Evolutionary conservation across 2,797 vertebrate species (phyloP).

Genomic region (Myotis daubentonii): DNA sequence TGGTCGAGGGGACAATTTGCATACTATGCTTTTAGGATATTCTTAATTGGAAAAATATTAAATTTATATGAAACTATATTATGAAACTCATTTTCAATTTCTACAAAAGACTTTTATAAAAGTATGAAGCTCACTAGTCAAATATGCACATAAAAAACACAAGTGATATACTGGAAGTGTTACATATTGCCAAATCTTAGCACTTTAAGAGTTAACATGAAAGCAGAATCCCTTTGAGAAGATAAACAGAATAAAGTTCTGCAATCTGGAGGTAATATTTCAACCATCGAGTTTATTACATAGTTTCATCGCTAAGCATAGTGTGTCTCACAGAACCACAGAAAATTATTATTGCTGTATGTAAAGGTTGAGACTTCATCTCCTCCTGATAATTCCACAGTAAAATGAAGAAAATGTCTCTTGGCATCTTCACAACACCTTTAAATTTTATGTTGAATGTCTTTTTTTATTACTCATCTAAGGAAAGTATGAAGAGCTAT

Average conservation of each 20-base stretch:
- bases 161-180: background rate
- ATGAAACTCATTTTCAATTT: slow-evolving; percentile 15
- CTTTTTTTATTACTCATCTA: slow-evolving; percentile 82
- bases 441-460: slow-evolving; percentile 86
- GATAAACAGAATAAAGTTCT: slow-evolving; percentile 83
- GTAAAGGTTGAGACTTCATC: slow-evolving; percentile 78
- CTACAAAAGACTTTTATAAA: background rate
- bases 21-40: background rate
- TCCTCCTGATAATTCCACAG: slow-evolving; percentile 78
- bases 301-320: slow-evolving; percentile 82
- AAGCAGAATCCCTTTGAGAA: slow-evolving; percentile 76
- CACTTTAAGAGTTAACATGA: slow-evolving; percentile 78
- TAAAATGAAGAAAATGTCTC: slow-evolving; percentile 83
- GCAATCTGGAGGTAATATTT: slow-evolving; percentile 84
- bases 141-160: background rate
- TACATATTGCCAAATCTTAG: slow-evolving; percentile 46
- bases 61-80: background rate
- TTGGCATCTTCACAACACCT: slow-evolving; percentile 82
- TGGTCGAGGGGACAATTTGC: too few relatives aligned
- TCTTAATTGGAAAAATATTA: slow-evolving; percentile 46
- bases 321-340: slow-evolving; percentile 78
- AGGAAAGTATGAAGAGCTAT: slow-evolving; percentile 81
- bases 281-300: slow-evolving; percentile 85
- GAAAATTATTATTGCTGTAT: slow-evolving; percentile 83
- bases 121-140: background rate